Evolutionary conservation across 2,888 invertebrate genomes (phyloP).

Genomic region (Nemotelus pantherinus): DNA sequence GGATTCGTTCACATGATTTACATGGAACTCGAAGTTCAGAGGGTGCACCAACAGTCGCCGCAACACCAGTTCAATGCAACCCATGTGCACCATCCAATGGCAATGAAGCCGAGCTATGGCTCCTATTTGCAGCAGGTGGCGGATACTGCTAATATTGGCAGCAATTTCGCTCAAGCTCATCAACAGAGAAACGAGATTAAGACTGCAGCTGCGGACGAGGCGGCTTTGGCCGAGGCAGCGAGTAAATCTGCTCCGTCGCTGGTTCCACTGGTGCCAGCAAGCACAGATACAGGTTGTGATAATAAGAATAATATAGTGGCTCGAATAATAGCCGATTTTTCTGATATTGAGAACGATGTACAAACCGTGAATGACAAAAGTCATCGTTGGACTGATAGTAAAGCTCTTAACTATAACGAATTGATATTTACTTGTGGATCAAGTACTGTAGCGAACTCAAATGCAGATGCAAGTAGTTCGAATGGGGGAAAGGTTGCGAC

Average conservation of each 20-base stretch:
- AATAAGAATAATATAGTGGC: slow-evolving; percentile 71
- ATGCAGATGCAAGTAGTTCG: slow-evolving; percentile 14
- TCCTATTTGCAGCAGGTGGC: background rate
- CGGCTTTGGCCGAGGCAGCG: background rate
- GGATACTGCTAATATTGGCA: background rate
- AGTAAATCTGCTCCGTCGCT: slow-evolving; percentile 20
- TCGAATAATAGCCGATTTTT: slow-evolving; percentile 72
- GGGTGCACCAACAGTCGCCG: slow-evolving; percentile 40
- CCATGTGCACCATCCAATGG: slow-evolving; percentile 35
- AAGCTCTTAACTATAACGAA: slow-evolving; percentile 65
- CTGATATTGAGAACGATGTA: slow-evolving; percentile 71
- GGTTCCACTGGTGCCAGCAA: slow-evolving; percentile 59
- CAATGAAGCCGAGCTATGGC: slow-evolving; percentile 34
- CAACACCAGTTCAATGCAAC: slow-evolving; percentile 47
- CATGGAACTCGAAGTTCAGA: slow-evolving; percentile 69
- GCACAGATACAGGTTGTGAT: slow-evolving; percentile 57
- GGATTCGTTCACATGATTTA: slow-evolving; percentile 83
- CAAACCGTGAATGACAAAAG: slow-evolving; percentile 52
- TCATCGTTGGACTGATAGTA: slow-evolving; percentile 56
- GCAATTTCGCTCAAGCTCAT: slow-evolving; percentile 58
- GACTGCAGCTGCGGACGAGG: slow-evolving; percentile 56
- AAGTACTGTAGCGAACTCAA: slow-evolving; percentile 50
- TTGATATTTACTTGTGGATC: slow-evolving; percentile 66
- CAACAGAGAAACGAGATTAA: slow-evolving; percentile 54
- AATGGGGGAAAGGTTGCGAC: slow-evolving; percentile 43